Percentiles rank a stretch among this genome's conserved stretches.
Conservation (phyloP, 2,113 vertebrate species). For the Ariopsis seemanni region DNA sequence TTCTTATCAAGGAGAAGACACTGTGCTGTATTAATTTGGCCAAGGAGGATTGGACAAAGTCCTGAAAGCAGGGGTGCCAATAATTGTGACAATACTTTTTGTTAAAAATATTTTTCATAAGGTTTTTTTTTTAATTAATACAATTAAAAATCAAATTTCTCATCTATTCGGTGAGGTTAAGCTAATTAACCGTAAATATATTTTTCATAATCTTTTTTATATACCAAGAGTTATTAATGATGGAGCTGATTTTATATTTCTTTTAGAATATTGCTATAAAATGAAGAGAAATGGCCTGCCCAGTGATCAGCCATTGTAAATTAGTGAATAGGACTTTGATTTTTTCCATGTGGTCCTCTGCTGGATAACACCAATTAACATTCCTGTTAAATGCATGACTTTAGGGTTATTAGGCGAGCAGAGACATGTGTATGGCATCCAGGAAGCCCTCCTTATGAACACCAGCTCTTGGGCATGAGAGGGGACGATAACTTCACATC, state of each 20-base stretch:
- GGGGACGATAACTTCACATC: neutral
- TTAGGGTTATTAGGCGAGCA: conserved; percentile 41
- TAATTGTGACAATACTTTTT: neutral
- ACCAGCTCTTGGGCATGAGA: neutral
- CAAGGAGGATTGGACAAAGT: neutral
- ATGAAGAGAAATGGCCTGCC: neutral
- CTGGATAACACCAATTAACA: conserved; percentile 70
- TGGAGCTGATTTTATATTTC: neutral
- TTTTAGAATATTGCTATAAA: neutral
- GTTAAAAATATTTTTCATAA: neutral
- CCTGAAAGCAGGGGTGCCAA: neutral
- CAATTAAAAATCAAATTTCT: neutral
- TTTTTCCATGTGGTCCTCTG: conserved; percentile 55
- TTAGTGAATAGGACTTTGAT: neutral
- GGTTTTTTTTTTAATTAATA: neutral
- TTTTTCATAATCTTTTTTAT: neutral
- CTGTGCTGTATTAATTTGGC: neutral
- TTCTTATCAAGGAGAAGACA: neutral
- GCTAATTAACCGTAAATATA: neutral
- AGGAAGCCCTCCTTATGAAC: conserved; percentile 53
- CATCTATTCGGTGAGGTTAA: neutral
- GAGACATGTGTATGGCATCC: conserved; percentile 57
- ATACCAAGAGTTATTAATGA: neutral
- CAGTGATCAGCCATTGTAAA: neutral
- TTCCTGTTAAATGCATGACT: conserved; percentile 62